Conservation (phyloP, 2,797 vertebrate species). For the Trematomus bernacchii region DNA sequence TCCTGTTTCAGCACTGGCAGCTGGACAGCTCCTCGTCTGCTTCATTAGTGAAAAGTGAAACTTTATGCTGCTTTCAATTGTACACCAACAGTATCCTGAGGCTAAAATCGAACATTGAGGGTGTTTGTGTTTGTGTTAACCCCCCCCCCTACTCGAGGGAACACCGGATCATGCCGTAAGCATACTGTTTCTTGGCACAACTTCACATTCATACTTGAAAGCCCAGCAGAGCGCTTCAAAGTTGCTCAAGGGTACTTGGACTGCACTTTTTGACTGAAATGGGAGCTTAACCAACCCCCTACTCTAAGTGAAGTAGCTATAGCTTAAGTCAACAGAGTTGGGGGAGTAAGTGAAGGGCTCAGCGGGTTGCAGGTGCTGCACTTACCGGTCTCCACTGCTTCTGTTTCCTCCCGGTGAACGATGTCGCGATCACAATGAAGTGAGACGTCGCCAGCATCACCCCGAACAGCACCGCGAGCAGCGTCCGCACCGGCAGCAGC, state of each 20-base stretch:
- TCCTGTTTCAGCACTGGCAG: conserved; percentile 69
- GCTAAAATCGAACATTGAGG: conserved; percentile 36
- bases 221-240: conserved; percentile 4
- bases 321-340: not conserved
- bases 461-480: conserved; percentile 93
- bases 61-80: conserved; percentile 22
- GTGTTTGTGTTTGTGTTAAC: conserved; percentile 35
- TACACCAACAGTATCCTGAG: conserved; percentile 24
- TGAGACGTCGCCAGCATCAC: conserved; percentile 92
- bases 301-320: not conserved
- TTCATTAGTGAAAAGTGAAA: conserved; percentile 39
- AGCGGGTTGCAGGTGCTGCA: conserved; percentile 35
- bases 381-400: conserved; percentile 96
- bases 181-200: conserved; percentile 1
- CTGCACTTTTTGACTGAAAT: not conserved
- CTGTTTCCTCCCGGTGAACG: conserved; percentile 88
- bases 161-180: conserved; percentile 18
- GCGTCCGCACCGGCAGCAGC: conserved; percentile 94
- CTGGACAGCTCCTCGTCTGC: conserved; percentile 72
- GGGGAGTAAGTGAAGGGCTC: not conserved
- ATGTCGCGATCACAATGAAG: conserved; percentile 93
- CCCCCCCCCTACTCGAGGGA: not conserved
- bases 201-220: conserved; percentile 9
- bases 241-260: conserved; percentile 7
- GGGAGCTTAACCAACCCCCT: not conserved